A percentile compares a stretch with the other conserved stretches of the same genome.
These are phyloP conservation scores for Ormyrus rosae DNA, from an alignment of 2,888 invertebrate species.

Conservation along the genomic window DNA sequence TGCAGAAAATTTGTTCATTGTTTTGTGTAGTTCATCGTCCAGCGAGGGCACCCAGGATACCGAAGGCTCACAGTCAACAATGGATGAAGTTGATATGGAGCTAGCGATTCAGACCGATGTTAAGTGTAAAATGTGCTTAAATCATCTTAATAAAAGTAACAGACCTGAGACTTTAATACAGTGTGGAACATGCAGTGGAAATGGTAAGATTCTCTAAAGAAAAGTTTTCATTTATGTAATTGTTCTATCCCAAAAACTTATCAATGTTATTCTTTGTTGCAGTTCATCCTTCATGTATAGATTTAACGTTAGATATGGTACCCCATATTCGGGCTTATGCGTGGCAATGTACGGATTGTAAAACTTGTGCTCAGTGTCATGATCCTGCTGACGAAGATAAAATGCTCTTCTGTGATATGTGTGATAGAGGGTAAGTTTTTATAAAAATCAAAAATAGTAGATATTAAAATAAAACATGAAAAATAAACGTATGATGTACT, in stretches of 20 bases:
- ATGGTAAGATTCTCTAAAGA: conserved; percentile 76
- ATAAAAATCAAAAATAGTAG: conserved; percentile 3
- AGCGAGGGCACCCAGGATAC: conserved; percentile 76
- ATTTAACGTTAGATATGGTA: conserved; percentile 89
- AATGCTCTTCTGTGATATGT: conserved; percentile 96
- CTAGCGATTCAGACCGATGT: conserved; percentile 70
- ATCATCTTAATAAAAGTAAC: conserved; percentile 76
- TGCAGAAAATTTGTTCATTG: conserved; percentile 42
- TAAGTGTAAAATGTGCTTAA: conserved; percentile 77
- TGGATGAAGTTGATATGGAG: conserved; percentile 74
- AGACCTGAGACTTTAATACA: conserved; percentile 78
- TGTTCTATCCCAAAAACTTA: background rate
- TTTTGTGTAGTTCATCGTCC: conserved; percentile 72
- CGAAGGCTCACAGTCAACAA: conserved; percentile 74
- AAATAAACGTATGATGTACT: background rate
- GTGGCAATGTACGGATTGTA: conserved; percentile 97
- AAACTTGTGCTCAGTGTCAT: conserved; percentile 90
- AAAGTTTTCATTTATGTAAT: background rate
- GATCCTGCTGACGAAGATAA: conserved; percentile 90
- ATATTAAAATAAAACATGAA: background rate
- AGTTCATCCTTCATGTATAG: conserved; percentile 93
- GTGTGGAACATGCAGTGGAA: conserved; percentile 80
- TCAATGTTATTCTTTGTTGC: conserved; percentile 60
- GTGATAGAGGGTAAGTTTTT: conserved; percentile 86
- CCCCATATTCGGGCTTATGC: conserved; percentile 89